Evolutionary conservation across 2,113 vertebrate species (phyloP).

Genomic region (Poeciliopsis prolifica): DNA sequence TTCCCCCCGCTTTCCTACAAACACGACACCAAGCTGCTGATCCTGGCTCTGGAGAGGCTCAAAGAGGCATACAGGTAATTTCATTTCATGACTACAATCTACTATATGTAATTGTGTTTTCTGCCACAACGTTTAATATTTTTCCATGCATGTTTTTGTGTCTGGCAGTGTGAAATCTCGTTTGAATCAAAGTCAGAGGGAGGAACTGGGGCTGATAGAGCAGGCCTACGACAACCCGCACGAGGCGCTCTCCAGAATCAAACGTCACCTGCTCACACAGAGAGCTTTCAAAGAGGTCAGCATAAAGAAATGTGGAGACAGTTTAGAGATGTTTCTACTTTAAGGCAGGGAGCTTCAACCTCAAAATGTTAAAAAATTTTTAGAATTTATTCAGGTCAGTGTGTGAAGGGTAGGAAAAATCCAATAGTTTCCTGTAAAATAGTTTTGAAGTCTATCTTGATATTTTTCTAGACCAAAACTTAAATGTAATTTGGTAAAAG

Average conservation of each 20-base stretch:
- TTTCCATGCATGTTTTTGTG: background rate
- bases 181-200: conserved; percentile 97
- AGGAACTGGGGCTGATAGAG: conserved; percentile 96
- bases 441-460: no score
- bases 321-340: background rate
- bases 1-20: conserved; percentile 98
- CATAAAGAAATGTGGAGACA: background rate
- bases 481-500: no score
- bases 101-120: background rate
- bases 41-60: conserved; percentile 95
- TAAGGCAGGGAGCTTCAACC: background rate
- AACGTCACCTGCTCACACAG: conserved; percentile 98
- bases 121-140: background rate
- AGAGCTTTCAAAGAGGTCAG: conserved; percentile 98
- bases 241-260: conserved; percentile 97
- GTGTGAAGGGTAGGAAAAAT: background rate
- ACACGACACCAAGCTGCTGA: conserved; percentile 97
- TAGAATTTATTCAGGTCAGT: background rate
- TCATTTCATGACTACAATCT: background rate
- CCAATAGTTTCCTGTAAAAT: background rate
- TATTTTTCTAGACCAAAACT: no score
- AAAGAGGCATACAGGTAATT: conserved; percentile 98
- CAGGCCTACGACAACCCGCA: conserved; percentile 99
- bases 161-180: conserved; percentile 92
- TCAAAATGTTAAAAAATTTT: background rate